Evolutionary conservation across 92 coral and sea anemone genomes (phyloP).

Genomic region (Chrysogorgia sp.): DNA sequence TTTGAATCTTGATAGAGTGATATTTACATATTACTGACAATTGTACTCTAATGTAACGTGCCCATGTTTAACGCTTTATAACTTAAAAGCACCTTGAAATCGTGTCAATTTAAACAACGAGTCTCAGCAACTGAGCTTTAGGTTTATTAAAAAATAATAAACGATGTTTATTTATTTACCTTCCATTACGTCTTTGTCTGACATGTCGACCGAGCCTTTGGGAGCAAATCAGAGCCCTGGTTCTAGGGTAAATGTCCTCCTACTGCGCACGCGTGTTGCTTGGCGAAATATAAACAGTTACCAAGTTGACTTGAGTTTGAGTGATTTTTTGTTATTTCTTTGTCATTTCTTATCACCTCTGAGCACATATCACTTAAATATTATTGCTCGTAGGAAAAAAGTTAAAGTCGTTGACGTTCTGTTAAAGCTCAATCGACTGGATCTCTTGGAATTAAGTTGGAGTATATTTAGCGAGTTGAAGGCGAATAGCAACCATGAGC

Average conservation of each 20-base stretch:
- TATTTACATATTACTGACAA: too few relatives aligned
- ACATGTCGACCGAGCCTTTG: not conserved
- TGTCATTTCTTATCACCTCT: not conserved
- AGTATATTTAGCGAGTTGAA: too few relatives aligned
- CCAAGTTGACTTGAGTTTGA: not conserved
- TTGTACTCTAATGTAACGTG: too few relatives aligned
- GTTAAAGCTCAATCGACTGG: not conserved
- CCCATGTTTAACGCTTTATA: too few relatives aligned
- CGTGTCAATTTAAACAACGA: too few relatives aligned
- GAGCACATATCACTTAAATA: not conserved
- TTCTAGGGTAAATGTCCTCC: not conserved
- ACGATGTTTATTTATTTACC: too few relatives aligned
- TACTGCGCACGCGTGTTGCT: slow-evolving; percentile 27
- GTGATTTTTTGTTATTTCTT: not conserved
- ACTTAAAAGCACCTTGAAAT: too few relatives aligned
- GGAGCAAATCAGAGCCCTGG: not conserved
- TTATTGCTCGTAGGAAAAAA: too few relatives aligned
- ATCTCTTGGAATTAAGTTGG: not conserved
- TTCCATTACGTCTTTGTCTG: too few relatives aligned
- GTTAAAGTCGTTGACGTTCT: too few relatives aligned
- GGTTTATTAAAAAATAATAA: not conserved
- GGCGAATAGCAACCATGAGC: slow-evolving; percentile 71
- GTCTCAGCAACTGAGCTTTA: not conserved
- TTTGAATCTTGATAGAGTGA: too few relatives aligned
- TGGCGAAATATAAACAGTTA: slow-evolving; percentile 29